Percentiles rank a stretch among this genome's conserved stretches.
These are phyloP conservation scores for Desoria tigrina DNA, from an alignment of 2,888 invertebrate species.

Conservation along the genomic window DNA sequence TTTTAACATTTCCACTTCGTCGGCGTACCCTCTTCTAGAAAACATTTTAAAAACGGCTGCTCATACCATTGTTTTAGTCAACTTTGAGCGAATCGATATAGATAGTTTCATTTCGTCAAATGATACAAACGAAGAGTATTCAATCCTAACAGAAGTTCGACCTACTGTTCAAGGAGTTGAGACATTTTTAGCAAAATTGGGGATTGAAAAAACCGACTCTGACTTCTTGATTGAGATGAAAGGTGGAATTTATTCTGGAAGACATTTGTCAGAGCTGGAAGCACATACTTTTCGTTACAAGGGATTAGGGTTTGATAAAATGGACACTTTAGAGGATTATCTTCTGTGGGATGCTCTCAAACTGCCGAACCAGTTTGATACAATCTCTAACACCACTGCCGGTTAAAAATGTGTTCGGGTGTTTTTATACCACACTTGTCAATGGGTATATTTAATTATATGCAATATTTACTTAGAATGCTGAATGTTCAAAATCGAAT, in stretches of 20 bases:
- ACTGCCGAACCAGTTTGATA: conserved; percentile 5
- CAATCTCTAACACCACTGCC: not conserved
- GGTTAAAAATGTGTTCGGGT: not conserved
- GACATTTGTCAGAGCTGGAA: conserved; percentile 7
- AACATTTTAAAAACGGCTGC: not conserved
- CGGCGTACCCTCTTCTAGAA: not conserved
- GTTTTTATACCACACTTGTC: too few species aligned
- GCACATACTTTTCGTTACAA: conserved; percentile 23
- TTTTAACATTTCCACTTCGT: not conserved
- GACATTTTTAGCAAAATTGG: not conserved
- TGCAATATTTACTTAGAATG: too few species aligned
- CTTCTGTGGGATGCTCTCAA: conserved; percentile 24
- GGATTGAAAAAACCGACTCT: not conserved
- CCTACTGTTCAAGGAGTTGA: not conserved
- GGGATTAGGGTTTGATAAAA: conserved; percentile 30
- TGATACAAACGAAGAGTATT: not conserved
- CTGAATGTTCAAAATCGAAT: too few species aligned
- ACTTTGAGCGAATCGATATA: conserved; percentile 4
- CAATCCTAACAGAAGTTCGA: not conserved
- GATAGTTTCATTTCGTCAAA: not conserved
- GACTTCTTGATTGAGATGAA: conserved; percentile 2
- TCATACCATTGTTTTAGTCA: not conserved
- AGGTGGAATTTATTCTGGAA: conserved; percentile 1
- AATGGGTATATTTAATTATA: too few species aligned
- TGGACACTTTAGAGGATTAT: conserved; percentile 29